Conservation (phyloP, 1,140 invertebrate species). For the Sycophaga agraensis region DNA sequence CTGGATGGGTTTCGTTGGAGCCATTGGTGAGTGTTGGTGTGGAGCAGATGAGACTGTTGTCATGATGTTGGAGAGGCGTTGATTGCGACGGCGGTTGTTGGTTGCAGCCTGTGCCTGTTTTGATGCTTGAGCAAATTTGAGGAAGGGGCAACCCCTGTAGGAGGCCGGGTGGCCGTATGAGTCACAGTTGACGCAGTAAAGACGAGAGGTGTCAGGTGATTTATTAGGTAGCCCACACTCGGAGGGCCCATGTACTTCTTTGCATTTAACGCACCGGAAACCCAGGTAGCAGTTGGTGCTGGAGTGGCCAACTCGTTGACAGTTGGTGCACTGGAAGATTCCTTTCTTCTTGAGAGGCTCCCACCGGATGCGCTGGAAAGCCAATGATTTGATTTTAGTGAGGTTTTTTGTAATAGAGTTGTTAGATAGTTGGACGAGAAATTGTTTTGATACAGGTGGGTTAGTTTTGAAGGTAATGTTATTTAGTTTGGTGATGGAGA, state of each 20-base stretch:
- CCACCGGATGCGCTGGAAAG: background rate
- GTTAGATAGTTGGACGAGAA: background rate
- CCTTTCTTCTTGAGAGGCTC: background rate
- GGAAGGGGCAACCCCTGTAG: conserved; percentile 33
- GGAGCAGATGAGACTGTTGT: background rate
- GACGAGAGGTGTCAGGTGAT: background rate
- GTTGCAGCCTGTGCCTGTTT: background rate
- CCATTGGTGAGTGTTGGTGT: background rate
- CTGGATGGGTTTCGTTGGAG: background rate
- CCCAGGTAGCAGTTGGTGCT: background rate
- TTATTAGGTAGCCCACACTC: background rate
- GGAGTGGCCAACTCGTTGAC: conserved; percentile 26
- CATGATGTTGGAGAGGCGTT: background rate
- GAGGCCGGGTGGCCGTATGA: conserved; percentile 33
- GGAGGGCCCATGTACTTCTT: background rate
- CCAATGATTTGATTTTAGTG: background rate
- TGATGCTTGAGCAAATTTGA: background rate
- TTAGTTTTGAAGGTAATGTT: background rate
- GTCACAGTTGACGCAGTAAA: conserved; percentile 29
- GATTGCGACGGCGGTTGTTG: background rate
- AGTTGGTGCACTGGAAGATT: conserved; percentile 8
- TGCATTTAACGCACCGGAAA: conserved; percentile 23
- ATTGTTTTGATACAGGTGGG: background rate
- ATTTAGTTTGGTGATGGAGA: background rate
- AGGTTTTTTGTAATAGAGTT: background rate